Evolutionary conservation across 30 jellyfish, hydroid and myxozoan species (phyloP).

Genomic region (Chironex yamaguchii): DNA sequence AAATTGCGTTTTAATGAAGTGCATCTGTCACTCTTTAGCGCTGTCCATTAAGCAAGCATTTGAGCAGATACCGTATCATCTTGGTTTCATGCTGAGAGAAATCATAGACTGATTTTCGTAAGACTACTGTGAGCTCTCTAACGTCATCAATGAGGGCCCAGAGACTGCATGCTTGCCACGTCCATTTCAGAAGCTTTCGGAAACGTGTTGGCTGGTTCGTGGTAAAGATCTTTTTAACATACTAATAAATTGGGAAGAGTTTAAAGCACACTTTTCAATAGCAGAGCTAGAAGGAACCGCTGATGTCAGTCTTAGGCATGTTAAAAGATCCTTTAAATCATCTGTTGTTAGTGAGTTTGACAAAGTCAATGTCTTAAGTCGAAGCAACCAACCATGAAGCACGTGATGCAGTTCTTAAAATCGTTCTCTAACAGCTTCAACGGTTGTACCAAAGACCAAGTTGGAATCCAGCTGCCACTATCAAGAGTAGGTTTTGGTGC

Average conservation of each 20-base stretch:
- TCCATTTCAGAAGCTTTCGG: not conserved
- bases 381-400: conserved; percentile 67
- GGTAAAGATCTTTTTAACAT: not conserved
- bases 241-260: conserved; percentile 57
- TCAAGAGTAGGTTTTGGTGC: conserved; percentile 63
- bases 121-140: not conserved
- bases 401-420: conserved; percentile 26
- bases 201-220: conserved; percentile 1
- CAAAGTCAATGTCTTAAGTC: conserved; percentile 53
- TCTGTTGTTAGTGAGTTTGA: conserved; percentile 75
- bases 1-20: conserved; percentile 33
- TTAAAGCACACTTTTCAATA: conserved; percentile 67
- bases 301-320: conserved; percentile 51
- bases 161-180: not conserved
- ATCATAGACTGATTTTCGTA: conserved; percentile 52
- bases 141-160: not conserved
- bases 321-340: conserved; percentile 58
- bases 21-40: conserved; percentile 66
- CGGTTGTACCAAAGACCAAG: conserved; percentile 15
- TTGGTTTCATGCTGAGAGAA: conserved; percentile 33
- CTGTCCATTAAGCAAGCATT: conserved; percentile 46
- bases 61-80: conserved; percentile 20
- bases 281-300: conserved; percentile 61
- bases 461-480: conserved; percentile 26
- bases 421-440: conserved; percentile 23